Conservation (phyloP, 2,797 vertebrate species). For the Toxotes lorentzi region DNA sequence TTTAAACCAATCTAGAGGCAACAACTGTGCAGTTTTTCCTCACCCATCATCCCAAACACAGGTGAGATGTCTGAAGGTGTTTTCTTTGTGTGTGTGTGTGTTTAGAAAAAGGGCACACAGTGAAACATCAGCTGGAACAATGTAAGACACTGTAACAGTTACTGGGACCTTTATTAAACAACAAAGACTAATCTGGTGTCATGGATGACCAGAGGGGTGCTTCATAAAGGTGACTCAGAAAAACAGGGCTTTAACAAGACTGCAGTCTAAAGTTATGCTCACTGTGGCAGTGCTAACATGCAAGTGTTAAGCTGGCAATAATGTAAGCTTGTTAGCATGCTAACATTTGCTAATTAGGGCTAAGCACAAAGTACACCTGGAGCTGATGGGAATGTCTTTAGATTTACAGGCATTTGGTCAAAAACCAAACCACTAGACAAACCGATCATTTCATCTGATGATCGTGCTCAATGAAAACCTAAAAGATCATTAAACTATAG, state of each 20-base stretch:
- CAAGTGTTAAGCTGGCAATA: neutral
- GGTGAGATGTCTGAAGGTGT: neutral
- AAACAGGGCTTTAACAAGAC: neutral
- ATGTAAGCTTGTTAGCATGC: neutral
- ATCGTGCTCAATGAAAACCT: neutral
- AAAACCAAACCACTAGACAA: neutral
- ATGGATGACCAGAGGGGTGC: conserved; percentile 31
- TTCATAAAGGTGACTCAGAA: conserved; percentile 37
- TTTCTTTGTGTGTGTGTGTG: neutral
- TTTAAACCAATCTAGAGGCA: conserved; percentile 12
- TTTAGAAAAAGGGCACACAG: conserved; percentile 7
- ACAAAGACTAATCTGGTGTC: conserved; percentile 40
- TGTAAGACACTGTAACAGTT: conserved; percentile 8
- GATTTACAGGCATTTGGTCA: neutral
- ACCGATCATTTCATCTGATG: neutral
- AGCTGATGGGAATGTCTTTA: neutral
- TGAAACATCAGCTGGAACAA: neutral
- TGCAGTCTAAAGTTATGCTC: neutral
- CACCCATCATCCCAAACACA: conserved; percentile 12
- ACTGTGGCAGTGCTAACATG: neutral
- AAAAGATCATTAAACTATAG: too few species aligned
- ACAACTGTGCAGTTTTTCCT: neutral
- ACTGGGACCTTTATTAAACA: conserved; percentile 20
- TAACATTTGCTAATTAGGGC: neutral
- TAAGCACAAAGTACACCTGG: neutral